Conservation (phyloP, 2,797 vertebrate species). For the Jordanella pulchra region DNA sequence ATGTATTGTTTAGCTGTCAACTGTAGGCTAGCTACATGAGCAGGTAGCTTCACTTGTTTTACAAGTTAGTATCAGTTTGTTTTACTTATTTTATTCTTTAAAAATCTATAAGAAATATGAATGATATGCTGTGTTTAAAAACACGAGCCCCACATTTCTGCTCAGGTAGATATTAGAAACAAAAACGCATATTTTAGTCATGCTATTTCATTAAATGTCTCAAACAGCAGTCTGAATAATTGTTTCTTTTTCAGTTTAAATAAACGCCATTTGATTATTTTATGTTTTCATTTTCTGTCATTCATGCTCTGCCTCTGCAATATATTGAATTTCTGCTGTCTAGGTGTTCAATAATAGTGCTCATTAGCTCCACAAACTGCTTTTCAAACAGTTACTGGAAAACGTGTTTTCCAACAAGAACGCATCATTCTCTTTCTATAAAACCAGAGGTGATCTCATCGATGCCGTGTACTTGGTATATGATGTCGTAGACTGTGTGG, state of each 20-base stretch:
- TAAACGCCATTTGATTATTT: not conserved
- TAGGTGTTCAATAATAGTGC: not conserved
- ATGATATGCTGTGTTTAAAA: not conserved
- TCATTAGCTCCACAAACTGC: not conserved
- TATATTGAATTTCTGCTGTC: not conserved
- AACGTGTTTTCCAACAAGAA: not conserved
- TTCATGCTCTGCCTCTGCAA: not conserved
- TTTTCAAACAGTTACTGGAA: not conserved
- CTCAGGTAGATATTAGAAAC: not conserved
- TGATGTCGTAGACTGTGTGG: conserved; percentile 1
- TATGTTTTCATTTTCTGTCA: not conserved
- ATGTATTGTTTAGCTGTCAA: not conserved
- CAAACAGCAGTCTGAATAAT: not conserved
- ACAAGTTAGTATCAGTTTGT: not conserved
- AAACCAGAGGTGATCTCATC: not conserved
- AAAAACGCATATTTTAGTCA: not conserved
- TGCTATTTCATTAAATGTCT: not conserved
- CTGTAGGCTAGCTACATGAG: not conserved
- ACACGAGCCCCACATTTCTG: not conserved
- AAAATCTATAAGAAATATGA: not conserved
- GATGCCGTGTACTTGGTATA: not conserved
- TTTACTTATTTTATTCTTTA: not conserved
- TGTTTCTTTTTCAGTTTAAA: not conserved
- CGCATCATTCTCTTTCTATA: not conserved
- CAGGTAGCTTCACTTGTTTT: not conserved